Evolutionary conservation across 2,888 invertebrate genomes (phyloP).

Genomic region (Eremobia ochroleuca): DNA sequence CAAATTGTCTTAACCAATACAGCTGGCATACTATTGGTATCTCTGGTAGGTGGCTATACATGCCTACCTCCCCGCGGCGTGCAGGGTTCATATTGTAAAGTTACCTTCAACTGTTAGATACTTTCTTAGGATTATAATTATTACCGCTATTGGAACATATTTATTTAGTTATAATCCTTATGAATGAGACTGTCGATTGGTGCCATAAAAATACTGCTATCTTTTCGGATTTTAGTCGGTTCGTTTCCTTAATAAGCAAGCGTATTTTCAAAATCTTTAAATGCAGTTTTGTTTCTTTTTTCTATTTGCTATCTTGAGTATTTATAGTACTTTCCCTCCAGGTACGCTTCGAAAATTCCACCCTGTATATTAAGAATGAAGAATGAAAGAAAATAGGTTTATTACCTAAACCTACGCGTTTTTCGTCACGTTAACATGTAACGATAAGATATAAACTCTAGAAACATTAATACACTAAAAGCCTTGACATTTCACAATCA

Average conservation of each 20-base stretch:
- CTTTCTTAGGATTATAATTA: neutral
- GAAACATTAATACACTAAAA: constrained; percentile 22
- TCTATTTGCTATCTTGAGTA: too few species aligned
- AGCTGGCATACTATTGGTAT: neutral
- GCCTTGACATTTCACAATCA: constrained; percentile 37
- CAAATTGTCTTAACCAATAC: neutral
- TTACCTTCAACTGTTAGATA: neutral
- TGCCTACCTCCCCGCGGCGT: neutral
- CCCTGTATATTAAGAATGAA: neutral
- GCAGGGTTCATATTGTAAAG: neutral
- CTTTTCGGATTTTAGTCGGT: too few species aligned
- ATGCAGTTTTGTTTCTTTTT: too few species aligned
- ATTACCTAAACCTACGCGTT: neutral
- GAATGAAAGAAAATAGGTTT: neutral
- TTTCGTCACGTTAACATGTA: neutral
- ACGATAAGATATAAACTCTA: constrained; percentile 1
- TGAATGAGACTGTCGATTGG: too few species aligned
- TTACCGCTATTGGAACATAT: neutral
- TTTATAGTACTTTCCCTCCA: too few species aligned
- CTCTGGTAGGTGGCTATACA: neutral
- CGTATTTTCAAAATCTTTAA: too few species aligned
- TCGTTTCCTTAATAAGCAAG: too few species aligned
- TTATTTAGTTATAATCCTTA: too few species aligned
- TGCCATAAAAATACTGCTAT: too few species aligned
- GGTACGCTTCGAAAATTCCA: too few species aligned